These are phyloP conservation scores for Vulpes lagopus DNA, from an alignment of 2,113 vertebrate species.

Conservation along the genomic window DNA sequence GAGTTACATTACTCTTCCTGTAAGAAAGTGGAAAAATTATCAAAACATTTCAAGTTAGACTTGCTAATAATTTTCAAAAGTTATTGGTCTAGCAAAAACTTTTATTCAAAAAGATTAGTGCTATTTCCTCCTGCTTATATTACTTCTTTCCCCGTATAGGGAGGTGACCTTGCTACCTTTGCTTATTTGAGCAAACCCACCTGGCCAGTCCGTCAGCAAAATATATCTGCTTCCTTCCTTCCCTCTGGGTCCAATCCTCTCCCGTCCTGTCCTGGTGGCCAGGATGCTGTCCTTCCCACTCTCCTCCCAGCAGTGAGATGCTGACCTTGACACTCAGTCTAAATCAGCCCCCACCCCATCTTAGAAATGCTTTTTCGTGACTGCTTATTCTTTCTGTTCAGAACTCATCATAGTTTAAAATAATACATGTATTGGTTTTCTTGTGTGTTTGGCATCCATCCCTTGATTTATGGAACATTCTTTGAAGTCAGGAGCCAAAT, in stretches of 20 bases:
- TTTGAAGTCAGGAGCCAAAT: not conserved
- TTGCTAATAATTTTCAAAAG: not conserved
- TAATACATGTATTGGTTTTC: not conserved
- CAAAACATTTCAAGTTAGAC: not conserved
- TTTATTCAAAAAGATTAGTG: not conserved
- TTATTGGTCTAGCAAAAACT: not conserved
- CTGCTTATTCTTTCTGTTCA: not conserved
- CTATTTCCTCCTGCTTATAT: not conserved
- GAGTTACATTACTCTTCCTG: not conserved
- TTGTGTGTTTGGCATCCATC: not conserved
- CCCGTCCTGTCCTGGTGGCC: too few species aligned
- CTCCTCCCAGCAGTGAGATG: not conserved
- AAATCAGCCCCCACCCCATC: not conserved
- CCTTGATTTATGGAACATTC: not conserved
- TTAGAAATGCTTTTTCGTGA: not conserved
- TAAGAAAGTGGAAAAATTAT: not conserved
- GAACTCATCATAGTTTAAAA: not conserved
- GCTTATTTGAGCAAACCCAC: not conserved
- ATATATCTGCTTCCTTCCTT: too few species aligned
- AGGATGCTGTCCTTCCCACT: rapidly evolving
- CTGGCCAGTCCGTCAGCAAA: not conserved
- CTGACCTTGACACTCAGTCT: not conserved
- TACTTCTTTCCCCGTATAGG: not conserved
- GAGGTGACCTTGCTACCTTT: not conserved
- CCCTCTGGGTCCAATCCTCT: too few species aligned